Base-by-base conservation (phyloP, 2,888 invertebrate genomes). In the Endomychus coccineus region DNA sequence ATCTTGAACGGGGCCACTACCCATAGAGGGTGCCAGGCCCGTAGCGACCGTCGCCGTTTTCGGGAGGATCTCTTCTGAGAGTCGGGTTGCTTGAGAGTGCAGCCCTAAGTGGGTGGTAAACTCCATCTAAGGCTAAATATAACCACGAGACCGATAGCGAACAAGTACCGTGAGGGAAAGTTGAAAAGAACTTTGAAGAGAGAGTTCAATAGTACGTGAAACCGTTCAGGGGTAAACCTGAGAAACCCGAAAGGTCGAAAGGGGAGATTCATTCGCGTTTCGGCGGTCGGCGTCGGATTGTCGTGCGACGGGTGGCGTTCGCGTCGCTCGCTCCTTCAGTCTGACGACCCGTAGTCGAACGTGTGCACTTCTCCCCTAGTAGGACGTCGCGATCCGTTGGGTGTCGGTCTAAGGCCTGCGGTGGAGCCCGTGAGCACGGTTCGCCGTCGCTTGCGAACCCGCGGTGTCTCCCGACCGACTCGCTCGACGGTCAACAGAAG, bases 121-220 rank as follows among this genome's bases (percentile, higher is more conserved):
- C 59, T 64, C 58, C 61, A 59, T 63, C 61, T 62, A 64, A 66
- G 61, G 60, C 66, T 66, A 74, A 75, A 73, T 74, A 74, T 66
- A 47, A 61, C 63, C 67, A 66, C 67, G 69, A 73, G 70, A 70
- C 72, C 73, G 72, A 76, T 75, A 75, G 73, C 71, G 67, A 69
- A 66, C 64, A 72, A 73, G 71, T 73, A 72, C 71, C 68, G 68
- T 52, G 53, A 56, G 52, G 51, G 50, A 55, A 56, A 55, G 49
- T 53, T 54, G 53, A 54, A 53, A 55, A 51, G 50, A 44, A 54
- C 54, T 51, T 52, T 48, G 52, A 50, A 49, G 52, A 54, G 69
- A 69, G 69, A 69, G 68, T 70, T 68, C 61, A 71, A 71, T 55
- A 70, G 70, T 64, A 48, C 52, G 53, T 57, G 57, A 73, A 72